A percentile compares a stretch with the other conserved stretches of the same genome.
Conservation (phyloP, 1,140 invertebrate species). For the Paralvinella palmiformis region DNA sequence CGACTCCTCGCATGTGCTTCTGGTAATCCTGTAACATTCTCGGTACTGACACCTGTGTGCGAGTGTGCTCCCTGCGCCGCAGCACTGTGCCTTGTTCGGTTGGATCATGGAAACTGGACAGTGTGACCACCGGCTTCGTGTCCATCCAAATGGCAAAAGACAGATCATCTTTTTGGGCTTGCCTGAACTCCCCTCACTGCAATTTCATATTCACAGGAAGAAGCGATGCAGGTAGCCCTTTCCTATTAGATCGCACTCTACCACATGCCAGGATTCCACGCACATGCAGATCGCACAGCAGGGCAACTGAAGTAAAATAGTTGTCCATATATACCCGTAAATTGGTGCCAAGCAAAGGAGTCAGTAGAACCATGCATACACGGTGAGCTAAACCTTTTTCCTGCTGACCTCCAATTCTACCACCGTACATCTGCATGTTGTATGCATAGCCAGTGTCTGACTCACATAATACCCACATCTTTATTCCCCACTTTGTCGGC, state of each 20-base stretch:
- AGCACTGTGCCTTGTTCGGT: neutral
- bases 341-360: neutral
- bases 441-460: constrained; percentile 17
- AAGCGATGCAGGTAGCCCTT: neutral
- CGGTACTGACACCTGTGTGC: neutral
- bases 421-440: constrained; percentile 1
- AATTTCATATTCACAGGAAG: neutral
- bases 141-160: constrained; percentile 1
- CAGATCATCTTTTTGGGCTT: neutral
- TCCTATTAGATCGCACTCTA: neutral
- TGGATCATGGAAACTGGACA: neutral
- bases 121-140: neutral
- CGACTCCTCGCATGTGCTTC: constrained; percentile 1
- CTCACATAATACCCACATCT: constrained; percentile 16
- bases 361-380: neutral
- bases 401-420: neutral
- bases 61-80: neutral
- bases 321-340: constrained; percentile 9
- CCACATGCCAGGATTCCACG: constrained; percentile 1
- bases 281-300: neutral
- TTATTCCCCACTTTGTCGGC: constrained; percentile 16
- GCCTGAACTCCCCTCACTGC: neutral
- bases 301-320: neutral
- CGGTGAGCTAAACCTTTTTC: neutral
- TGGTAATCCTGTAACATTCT: neutral